Evolutionary conservation across 2,797 vertebrate species (phyloP).

Genomic region (Neomorphus geoffroyi): DNA sequence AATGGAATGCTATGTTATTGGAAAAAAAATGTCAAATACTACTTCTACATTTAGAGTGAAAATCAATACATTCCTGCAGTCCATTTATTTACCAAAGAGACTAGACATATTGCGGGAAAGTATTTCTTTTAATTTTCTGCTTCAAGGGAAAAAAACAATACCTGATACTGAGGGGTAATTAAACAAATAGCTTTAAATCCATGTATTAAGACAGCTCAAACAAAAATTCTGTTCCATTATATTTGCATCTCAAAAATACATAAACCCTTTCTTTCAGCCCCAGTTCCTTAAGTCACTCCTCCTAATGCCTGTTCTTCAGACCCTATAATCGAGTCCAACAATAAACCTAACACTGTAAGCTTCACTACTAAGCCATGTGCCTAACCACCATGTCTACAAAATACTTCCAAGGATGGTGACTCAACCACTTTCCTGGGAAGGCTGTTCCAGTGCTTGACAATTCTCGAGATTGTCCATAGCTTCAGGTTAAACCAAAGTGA

Average conservation of each 20-base stretch:
- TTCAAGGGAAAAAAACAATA: neutral
- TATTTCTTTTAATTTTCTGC: neutral
- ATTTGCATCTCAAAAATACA: neutral
- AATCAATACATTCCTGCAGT: neutral
- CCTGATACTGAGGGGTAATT: neutral
- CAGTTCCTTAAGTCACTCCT: no score
- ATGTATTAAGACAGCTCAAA: neutral
- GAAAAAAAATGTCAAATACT: neutral
- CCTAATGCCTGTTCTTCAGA: no score
- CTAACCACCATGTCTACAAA: no score
- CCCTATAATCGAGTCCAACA: no score
- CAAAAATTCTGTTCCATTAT: neutral
- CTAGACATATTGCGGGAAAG: neutral
- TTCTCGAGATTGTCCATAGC: neutral
- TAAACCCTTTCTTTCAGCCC: neutral
- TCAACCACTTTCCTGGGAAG: no score
- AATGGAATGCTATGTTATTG: neutral
- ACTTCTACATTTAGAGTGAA: neutral
- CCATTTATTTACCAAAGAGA: neutral
- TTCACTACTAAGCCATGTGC: no score
- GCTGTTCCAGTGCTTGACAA: no score
- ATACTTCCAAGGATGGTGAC: no score
- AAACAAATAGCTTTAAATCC: neutral
- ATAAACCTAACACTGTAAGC: no score
- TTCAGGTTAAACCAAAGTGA: neutral